phyloP scores from a whole-genome alignment of 2,113 vertebrate genomes.

The Glareola pratincola region DNA sequence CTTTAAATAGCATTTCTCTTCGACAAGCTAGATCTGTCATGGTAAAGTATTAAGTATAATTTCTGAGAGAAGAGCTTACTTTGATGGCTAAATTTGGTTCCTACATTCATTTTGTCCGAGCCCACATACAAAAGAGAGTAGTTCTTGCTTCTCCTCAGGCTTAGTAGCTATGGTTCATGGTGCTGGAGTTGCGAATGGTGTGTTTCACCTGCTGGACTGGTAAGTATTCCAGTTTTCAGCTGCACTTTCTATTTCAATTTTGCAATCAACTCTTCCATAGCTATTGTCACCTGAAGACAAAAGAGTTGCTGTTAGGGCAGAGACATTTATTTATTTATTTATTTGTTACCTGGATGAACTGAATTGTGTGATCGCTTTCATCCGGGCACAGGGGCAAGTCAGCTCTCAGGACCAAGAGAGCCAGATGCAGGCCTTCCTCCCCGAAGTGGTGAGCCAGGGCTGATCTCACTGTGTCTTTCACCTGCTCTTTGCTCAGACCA shows the following conservation, averaged over 20 bases:
- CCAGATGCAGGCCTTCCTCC: conserved; percentile 76
- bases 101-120: background rate
- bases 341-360: conserved; percentile 67
- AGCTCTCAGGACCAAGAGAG: conserved; percentile 75
- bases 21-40: background rate
- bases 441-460: conserved; percentile 65
- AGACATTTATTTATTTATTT: background rate
- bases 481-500: conserved; percentile 48
- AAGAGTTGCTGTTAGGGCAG: background rate
- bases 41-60: background rate
- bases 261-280: background rate
- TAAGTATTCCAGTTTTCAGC: background rate
- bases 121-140: background rate
- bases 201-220: background rate
- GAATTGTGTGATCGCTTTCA: conserved; percentile 26
- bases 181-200: background rate
- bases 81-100: background rate
- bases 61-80: background rate
- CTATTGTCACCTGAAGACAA: background rate
- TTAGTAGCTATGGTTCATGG: background rate
- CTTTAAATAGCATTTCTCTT: background rate
- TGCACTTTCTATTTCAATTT: background rate
- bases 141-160: background rate
- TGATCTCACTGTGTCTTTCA: conserved; percentile 33
- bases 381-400: conserved; percentile 65